A percentile compares a stretch with the other conserved stretches of the same genome.
Evolutionary conservation across 1,140 invertebrate species (phyloP).

Genomic region (Mercenaria mercenaria): DNA sequence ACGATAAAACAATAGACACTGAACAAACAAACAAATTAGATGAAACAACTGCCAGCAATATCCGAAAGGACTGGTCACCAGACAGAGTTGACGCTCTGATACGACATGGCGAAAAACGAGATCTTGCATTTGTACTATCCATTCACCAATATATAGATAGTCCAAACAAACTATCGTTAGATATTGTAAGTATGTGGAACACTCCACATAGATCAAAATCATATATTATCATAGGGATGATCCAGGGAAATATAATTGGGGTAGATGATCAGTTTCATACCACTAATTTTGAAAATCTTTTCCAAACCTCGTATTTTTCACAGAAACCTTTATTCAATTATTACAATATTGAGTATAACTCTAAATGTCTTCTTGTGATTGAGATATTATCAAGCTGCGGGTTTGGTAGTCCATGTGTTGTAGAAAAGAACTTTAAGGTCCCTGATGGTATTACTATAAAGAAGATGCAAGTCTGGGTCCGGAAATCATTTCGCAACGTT

Average conservation of each 20-base stretch:
- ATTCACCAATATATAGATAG: neutral
- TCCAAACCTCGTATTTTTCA: slow-evolving; percentile 1
- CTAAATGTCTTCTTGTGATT: slow-evolving; percentile 3
- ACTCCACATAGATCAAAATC: slow-evolving; percentile 24
- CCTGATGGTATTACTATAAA: neutral
- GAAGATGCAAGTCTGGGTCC: neutral
- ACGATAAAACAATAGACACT: neutral
- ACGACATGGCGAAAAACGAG: neutral
- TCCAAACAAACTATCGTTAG: neutral
- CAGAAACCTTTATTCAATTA: neutral
- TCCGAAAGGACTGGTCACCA: neutral
- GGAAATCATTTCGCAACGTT: neutral
- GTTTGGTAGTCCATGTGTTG: slow-evolving; percentile 17
- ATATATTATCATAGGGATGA: slow-evolving; percentile 36
- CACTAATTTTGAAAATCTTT: neutral
- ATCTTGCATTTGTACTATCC: slow-evolving; percentile 3
- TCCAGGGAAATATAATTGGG: neutral
- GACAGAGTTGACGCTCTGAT: neutral
- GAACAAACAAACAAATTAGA: neutral
- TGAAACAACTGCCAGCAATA: neutral
- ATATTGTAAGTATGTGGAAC: slow-evolving; percentile 47
- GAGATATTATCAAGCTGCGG: slow-evolving; percentile 28
- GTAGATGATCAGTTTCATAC: neutral
- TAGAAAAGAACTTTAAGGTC: neutral
- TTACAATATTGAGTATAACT: neutral